Evolutionary conservation across 2,797 vertebrate genomes (phyloP).

Genomic region (Lepilemur ruficaudatus): DNA sequence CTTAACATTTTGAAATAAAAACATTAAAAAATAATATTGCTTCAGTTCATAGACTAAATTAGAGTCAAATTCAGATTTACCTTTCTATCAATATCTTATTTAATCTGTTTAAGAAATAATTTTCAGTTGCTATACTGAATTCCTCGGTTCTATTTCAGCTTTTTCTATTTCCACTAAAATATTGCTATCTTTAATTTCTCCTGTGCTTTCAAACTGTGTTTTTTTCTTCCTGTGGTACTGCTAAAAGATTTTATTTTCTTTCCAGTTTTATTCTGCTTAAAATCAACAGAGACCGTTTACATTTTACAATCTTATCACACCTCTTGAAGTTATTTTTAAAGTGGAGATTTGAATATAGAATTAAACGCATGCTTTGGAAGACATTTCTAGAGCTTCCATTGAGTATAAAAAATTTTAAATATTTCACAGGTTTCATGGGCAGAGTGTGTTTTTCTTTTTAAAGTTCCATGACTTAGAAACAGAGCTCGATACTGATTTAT

Average conservation of each 20-base stretch:
- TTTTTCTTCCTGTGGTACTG: not conserved
- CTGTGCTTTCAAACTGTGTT: slow-evolving; percentile 22
- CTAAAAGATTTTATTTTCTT: slow-evolving; percentile 16
- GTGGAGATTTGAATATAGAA: not conserved
- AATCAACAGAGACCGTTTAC: slow-evolving; percentile 7
- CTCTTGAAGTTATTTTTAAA: not conserved
- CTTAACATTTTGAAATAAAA: not conserved
- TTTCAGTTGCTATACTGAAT: not conserved
- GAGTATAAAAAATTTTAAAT: not conserved
- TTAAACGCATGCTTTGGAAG: slow-evolving; percentile 25
- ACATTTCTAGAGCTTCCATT: not conserved
- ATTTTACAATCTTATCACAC: slow-evolving; percentile 51
- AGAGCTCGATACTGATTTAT: not conserved
- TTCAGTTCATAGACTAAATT: slow-evolving; percentile 15
- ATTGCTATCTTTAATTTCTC: slow-evolving; percentile 20
- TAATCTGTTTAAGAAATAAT: not conserved
- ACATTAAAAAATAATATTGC: not conserved
- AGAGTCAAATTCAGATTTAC: slow-evolving; percentile 15
- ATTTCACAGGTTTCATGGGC: not conserved
- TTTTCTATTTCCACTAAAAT: slow-evolving; percentile 44
- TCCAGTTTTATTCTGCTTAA: slow-evolving; percentile 16
- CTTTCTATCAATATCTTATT: slow-evolving; percentile 18
- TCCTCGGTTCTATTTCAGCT: not conserved
- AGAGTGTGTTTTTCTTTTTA: not conserved
- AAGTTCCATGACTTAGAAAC: not conserved